Evolutionary conservation across 1,140 invertebrate species (phyloP).

Genomic region (Stratiolaelaps scimitus): DNA sequence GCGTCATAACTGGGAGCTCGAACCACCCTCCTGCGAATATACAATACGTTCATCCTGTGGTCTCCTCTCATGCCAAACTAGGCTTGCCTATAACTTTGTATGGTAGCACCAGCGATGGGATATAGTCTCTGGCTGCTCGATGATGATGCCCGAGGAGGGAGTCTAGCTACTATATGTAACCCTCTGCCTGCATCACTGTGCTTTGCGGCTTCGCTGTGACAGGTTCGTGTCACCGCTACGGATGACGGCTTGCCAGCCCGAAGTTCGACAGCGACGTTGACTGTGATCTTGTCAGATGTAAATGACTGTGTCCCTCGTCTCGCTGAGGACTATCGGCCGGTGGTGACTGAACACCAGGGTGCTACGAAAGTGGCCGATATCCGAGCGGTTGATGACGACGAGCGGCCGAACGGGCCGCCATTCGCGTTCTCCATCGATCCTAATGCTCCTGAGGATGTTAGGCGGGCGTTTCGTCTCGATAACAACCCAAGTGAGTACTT

Average conservation of each 20-base stretch:
- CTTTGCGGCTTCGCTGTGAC: neutral
- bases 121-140: too few species aligned
- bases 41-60: too few species aligned
- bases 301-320: slow-evolving; percentile 43
- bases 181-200: too few species aligned
- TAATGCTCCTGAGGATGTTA: slow-evolving; percentile 53
- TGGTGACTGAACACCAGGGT: slow-evolving; percentile 35
- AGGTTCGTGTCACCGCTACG: slow-evolving; percentile 33
- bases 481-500: slow-evolving; percentile 32
- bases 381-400: slow-evolving; percentile 46
- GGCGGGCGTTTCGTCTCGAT: slow-evolving; percentile 54
- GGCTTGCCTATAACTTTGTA: too few species aligned
- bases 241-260: slow-evolving; percentile 39
- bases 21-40: too few species aligned
- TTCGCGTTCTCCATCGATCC: slow-evolving; percentile 59
- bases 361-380: slow-evolving; percentile 35
- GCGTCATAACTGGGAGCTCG: too few species aligned
- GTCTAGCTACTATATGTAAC: too few species aligned
- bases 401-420: slow-evolving; percentile 61
- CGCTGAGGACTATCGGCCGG: slow-evolving; percentile 37
- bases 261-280: slow-evolving; percentile 41
- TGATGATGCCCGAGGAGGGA: too few species aligned
- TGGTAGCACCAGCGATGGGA: too few species aligned
- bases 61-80: too few species aligned
- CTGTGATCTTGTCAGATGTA: slow-evolving; percentile 39